Evolutionary conservation across 23 tunicate genomes (phyloP).

Genomic region (Ascidia mentula): DNA sequence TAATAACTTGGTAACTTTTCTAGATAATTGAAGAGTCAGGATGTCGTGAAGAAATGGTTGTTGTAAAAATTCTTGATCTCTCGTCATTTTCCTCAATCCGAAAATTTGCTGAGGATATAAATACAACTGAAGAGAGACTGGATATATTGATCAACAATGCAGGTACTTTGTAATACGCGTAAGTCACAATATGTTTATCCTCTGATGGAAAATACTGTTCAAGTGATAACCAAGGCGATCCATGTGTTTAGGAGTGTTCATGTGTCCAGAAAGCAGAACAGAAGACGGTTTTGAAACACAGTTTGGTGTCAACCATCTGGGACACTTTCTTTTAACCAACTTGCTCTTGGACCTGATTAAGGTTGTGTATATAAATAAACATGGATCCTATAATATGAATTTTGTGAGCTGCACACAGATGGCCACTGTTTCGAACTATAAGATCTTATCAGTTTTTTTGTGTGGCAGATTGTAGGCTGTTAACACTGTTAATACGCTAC

Average conservation of each 20-base stretch:
- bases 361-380: background rate
- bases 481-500: no score
- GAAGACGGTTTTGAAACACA: slow-evolving; percentile 50
- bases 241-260: slow-evolving; percentile 41
- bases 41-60: background rate
- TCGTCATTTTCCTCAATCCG: slow-evolving; percentile 34
- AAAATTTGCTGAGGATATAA: slow-evolving; percentile 32
- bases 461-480: no score
- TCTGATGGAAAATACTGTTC: no score
- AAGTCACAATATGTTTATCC: no score
- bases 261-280: slow-evolving; percentile 33
- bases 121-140: slow-evolving; percentile 23
- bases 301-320: slow-evolving; percentile 48
- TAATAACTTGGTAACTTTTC: no score
- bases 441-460: no score
- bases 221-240: no score
- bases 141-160: slow-evolving; percentile 45
- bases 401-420: no score
- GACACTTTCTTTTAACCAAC: slow-evolving; percentile 46
- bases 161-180: slow-evolving; percentile 27
- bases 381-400: background rate
- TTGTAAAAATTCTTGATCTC: slow-evolving; percentile 41
- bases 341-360: slow-evolving; percentile 43
- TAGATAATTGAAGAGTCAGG: background rate
- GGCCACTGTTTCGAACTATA: no score